Conservation (phyloP, 2,113 vertebrate genomes). For the Arenaria interpres region DNA sequence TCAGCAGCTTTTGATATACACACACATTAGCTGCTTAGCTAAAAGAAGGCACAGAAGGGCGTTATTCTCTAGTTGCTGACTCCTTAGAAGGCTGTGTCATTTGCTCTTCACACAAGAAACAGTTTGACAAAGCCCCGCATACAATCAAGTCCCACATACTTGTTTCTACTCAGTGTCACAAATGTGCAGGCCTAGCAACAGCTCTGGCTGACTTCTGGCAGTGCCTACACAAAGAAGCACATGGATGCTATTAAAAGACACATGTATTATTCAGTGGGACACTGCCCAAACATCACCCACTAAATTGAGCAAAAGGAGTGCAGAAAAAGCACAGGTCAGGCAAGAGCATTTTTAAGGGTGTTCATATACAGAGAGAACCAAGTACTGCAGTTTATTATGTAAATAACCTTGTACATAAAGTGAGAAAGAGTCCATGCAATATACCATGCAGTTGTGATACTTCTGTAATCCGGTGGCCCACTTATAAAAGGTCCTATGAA, state of each 20-base stretch:
- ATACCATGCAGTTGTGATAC: neutral
- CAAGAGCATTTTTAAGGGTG: neutral
- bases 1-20: neutral
- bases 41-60: neutral
- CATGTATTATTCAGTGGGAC: conserved; percentile 40
- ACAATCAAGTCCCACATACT: neutral
- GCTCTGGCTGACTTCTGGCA: neutral
- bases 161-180: neutral
- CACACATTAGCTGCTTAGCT: neutral
- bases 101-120: neutral
- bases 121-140: neutral
- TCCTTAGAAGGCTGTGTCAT: neutral
- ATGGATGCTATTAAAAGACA: conserved; percentile 28
- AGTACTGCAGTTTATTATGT: neutral
- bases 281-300: neutral
- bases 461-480: neutral
- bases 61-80: neutral
- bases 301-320: neutral
- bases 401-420: neutral
- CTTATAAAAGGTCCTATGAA: neutral
- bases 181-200: neutral
- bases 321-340: conserved; percentile 12
- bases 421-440: neutral
- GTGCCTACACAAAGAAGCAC: neutral
- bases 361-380: neutral